Conservation (phyloP, 2,797 vertebrate genomes). For the Myotis daubentonii region DNA sequence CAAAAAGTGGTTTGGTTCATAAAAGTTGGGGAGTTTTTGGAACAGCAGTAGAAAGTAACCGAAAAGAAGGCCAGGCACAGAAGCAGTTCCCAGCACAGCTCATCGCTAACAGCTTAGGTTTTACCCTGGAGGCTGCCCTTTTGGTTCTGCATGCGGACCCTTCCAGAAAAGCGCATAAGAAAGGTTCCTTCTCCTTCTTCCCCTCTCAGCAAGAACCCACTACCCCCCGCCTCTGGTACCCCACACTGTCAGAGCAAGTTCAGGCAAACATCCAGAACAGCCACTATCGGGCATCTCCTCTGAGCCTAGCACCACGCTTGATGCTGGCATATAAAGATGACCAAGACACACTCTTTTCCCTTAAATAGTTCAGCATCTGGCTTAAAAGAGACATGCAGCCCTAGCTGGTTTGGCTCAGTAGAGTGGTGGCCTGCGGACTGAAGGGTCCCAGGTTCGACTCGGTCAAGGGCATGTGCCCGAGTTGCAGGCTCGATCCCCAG, state of each 20-base stretch:
- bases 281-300: background rate
- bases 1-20: conserved; percentile 36
- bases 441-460: too few relatives aligned
- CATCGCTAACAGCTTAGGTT: conserved; percentile 40
- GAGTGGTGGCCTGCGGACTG: too few relatives aligned
- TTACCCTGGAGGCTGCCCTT: conserved; percentile 54
- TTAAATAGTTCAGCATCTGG: background rate
- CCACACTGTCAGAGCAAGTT: background rate
- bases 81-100: conserved; percentile 71
- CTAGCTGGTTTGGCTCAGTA: too few relatives aligned
- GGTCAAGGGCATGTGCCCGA: too few relatives aligned
- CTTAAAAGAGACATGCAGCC: background rate
- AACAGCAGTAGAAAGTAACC: conserved; percentile 41
- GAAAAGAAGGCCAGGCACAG: conserved; percentile 61
- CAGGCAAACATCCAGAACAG: background rate
- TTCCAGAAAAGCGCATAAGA: background rate
- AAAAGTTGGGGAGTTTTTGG: conserved; percentile 53
- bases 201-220: background rate
- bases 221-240: background rate
- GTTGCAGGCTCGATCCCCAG: too few relatives aligned
- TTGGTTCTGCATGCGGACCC: background rate
- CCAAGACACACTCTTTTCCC: background rate
- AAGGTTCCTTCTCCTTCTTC: background rate
- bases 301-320: background rate
- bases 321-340: background rate